Base-by-base conservation (phyloP, 2,113 vertebrate genomes). In the Collichthys lucidus region DNA sequence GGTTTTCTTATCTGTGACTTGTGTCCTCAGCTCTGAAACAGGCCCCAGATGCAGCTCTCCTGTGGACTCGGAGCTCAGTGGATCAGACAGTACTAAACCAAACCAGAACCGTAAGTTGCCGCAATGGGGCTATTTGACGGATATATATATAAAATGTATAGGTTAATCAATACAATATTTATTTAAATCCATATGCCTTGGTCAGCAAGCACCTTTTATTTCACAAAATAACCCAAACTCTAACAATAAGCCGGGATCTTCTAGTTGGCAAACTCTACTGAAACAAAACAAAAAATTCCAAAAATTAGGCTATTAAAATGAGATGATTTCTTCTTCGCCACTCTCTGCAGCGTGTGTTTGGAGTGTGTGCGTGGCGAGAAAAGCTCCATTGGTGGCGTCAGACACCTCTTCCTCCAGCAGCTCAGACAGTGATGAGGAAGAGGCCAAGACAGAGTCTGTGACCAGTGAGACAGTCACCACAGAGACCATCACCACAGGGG, bases 31-130 rank as follows among this genome's bases (percentile, higher is more conserved):
- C 94, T 97, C 97, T 0, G 98, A 99, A 85, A 95, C 96, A 0
- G 95, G 96, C 1, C 97, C 97, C 20, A 91, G 97, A 53, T 97
- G 97, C 91, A 98, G 96, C 78, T 98, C 97, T 67, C 97, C 97
- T 0, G 93, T 94, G 47, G 96, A 96, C 91, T 92, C 93, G 0
- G 94, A 96, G 22, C 86, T 86, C 44, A 86, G 88, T 0, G 62
- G 70, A 22, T 86, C 89, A 0, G 94, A 90, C 35, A 79, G 86
- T 61, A 64, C 71, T 5, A 94, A 92, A 49, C 94, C 92, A 82
- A 95, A 93, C 83, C 95, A 93, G 66, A 94, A 93, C 65, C 86
- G 93, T 94, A 79, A 88, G 92, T 90, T 67, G 83, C 24, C 65
- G 5, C 26, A 42, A 17, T 29, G 17, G 56, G 88, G 86, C 42